phyloP scores from a whole-genome alignment of 2,113 vertebrate genomes.

The Dicaeum eximium region DNA sequence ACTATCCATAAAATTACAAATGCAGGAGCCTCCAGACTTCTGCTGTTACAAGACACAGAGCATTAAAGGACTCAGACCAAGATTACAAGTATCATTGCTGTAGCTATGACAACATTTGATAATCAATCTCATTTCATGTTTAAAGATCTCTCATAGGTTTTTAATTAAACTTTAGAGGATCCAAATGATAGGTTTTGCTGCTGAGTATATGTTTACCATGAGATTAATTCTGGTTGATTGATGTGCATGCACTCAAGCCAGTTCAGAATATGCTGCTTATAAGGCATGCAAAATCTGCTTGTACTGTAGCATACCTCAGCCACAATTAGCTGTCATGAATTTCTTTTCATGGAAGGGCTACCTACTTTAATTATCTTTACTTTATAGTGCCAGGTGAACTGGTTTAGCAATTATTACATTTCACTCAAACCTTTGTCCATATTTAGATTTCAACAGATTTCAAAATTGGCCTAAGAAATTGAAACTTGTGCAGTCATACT shows the following conservation, averaged over 20 bases:
- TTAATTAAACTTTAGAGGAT: conserved; percentile 55
- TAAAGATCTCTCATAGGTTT: conserved; percentile 57
- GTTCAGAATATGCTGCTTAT: background rate
- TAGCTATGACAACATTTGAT: background rate
- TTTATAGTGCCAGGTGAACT: background rate
- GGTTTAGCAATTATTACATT: background rate
- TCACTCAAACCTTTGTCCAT: background rate
- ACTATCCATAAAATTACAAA: background rate
- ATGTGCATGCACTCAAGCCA: background rate
- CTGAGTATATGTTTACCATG: conserved; percentile 3
- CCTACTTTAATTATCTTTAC: background rate
- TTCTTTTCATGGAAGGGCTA: background rate
- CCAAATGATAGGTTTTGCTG: background rate
- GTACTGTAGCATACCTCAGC: background rate
- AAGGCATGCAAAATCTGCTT: background rate
- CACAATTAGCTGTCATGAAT: background rate
- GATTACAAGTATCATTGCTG: background rate
- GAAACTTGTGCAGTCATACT: background rate
- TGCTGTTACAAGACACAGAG: background rate
- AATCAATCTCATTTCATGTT: background rate
- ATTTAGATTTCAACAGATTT: background rate
- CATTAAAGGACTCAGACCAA: background rate
- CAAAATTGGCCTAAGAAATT: background rate
- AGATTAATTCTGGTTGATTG: conserved; percentile 60
- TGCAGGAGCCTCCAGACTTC: background rate